Conservation (phyloP, 1,140 invertebrate genomes). For the Pseudomyrmex dendroicus region DNA sequence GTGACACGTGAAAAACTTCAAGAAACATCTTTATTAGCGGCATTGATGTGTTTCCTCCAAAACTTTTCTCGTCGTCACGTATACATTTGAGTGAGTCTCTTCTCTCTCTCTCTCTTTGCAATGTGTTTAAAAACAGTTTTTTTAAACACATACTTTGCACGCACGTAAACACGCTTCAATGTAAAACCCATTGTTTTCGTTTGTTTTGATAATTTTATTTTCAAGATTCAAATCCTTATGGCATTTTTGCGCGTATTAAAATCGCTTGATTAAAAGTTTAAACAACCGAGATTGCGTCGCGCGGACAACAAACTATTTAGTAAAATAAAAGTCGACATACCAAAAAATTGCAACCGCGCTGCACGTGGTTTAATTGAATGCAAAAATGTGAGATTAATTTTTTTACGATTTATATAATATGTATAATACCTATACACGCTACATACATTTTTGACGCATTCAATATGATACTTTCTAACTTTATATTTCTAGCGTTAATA, state of each 20-base stretch:
- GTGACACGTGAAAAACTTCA: slow-evolving; percentile 66
- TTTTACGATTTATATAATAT: neutral
- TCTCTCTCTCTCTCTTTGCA: neutral
- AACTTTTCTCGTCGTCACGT: neutral
- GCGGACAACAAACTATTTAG: slow-evolving; percentile 42
- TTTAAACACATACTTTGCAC: neutral
- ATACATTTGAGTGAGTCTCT: neutral
- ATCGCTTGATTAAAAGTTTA: slow-evolving; percentile 37
- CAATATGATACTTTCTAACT: neutral
- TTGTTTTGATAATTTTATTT: slow-evolving; percentile 27
- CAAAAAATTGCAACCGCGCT: slow-evolving; percentile 35
- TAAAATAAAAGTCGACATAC: slow-evolving; percentile 26
- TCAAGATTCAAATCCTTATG: neutral
- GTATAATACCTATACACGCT: no score
- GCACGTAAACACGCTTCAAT: neutral
- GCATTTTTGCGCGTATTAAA: slow-evolving; percentile 34
- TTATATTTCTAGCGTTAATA: slow-evolving; percentile 10
- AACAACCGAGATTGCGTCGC: slow-evolving; percentile 22
- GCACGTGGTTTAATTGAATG: slow-evolving; percentile 42
- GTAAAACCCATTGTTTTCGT: neutral
- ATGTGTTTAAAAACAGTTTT: no score
- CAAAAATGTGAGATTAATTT: slow-evolving; percentile 29
- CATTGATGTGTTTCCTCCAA: neutral
- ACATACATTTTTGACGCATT: neutral
- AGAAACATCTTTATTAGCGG: slow-evolving; percentile 57